Percentiles rank a stretch among this genome's conserved stretches.
Evolutionary conservation across 2,113 vertebrate species (phyloP).

Genomic region (Chinchilla lanigera): DNA sequence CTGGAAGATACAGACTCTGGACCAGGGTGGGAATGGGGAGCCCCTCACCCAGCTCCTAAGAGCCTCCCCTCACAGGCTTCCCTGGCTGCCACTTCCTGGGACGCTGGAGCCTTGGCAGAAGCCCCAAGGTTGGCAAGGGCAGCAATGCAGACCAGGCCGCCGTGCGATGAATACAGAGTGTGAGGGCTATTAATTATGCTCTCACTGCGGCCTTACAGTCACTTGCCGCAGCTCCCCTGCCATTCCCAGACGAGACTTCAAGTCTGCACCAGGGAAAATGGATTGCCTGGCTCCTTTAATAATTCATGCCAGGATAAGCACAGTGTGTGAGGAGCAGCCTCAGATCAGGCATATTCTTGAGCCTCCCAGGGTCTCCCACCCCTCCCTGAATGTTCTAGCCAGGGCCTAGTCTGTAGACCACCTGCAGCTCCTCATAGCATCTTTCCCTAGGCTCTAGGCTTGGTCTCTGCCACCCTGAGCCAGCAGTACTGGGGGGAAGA

Average conservation of each 20-base stretch:
- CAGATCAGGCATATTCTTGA: neutral
- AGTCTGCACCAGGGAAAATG: neutral
- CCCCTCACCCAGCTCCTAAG: neutral
- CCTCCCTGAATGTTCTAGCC: neutral
- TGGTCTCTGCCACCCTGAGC: neutral
- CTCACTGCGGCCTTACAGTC: neutral
- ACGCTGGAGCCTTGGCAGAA: neutral
- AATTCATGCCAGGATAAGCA: neutral
- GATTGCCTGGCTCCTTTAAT: neutral
- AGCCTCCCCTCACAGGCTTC: neutral
- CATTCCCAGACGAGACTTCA: neutral
- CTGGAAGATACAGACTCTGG: neutral
- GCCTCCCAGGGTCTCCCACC: accelerated
- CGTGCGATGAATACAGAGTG: neutral
- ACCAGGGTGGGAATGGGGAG: neutral
- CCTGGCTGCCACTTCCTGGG: neutral
- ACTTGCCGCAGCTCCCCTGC: neutral
- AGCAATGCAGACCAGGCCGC: neutral
- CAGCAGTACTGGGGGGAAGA: neutral
- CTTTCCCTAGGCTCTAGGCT: neutral
- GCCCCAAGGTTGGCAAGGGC: neutral
- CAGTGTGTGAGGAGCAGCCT: accelerated
- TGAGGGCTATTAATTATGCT: neutral
- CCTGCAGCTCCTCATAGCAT: neutral
- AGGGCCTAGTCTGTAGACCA: neutral